Evolutionary conservation across 1,140 invertebrate genomes (phyloP).

Genomic region (Nilaparvata lugens): DNA sequence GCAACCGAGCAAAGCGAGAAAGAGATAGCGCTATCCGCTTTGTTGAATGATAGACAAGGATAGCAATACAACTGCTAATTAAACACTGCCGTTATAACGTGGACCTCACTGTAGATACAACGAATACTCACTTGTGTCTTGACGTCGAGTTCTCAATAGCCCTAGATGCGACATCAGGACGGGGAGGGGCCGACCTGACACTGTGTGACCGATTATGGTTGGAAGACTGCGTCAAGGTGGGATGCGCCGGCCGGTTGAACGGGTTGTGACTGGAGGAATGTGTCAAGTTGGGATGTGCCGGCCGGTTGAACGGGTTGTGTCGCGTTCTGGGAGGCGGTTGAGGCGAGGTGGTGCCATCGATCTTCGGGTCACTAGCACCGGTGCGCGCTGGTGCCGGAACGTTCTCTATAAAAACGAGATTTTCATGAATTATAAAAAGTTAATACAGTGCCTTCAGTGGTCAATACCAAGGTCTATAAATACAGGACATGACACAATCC

Average conservation of each 20-base stretch:
- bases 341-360: slow-evolving; percentile 38
- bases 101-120: too few species aligned
- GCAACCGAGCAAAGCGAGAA: too few species aligned
- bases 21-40: too few species aligned
- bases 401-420: slow-evolving; percentile 12
- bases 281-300: slow-evolving; percentile 23
- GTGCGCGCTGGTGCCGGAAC: slow-evolving; percentile 22
- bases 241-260: slow-evolving; percentile 42
- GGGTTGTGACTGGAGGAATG: slow-evolving; percentile 56
- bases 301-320: slow-evolving; percentile 59
- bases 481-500: too few species aligned
- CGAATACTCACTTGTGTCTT: slow-evolving; percentile 19
- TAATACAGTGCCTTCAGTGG: too few species aligned
- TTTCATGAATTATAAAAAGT: neutral
- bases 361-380: slow-evolving; percentile 25
- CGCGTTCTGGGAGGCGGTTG: slow-evolving; percentile 52
- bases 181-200: slow-evolving; percentile 42
- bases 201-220: slow-evolving; percentile 43
- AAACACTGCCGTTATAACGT: too few species aligned
- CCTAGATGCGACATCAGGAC: slow-evolving; percentile 37
- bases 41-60: too few species aligned
- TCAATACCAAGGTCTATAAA: too few species aligned
- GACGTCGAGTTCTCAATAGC: slow-evolving; percentile 15
- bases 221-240: slow-evolving; percentile 18
- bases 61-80: too few species aligned